Evolutionary conservation across 2,113 vertebrate genomes (phyloP).

Genomic region (Motacilla alba): DNA sequence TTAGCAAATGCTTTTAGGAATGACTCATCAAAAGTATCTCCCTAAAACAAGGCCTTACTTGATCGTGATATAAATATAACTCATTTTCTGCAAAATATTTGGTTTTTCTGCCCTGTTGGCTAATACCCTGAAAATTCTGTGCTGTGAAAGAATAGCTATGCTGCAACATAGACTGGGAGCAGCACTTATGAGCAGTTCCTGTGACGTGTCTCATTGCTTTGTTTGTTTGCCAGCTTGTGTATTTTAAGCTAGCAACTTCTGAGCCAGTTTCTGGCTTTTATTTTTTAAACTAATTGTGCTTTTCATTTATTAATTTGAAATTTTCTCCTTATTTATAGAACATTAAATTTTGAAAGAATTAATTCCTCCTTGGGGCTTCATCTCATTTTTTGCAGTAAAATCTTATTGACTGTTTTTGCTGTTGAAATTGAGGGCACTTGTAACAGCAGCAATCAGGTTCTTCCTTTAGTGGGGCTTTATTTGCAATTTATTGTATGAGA

Average conservation of each 20-base stretch:
- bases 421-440: neutral
- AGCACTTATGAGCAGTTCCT: neutral
- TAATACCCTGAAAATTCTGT: neutral
- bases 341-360: neutral
- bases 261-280: neutral
- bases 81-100: neutral
- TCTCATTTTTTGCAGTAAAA: neutral
- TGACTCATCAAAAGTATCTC: neutral
- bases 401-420: neutral
- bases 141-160: neutral
- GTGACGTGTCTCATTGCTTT: neutral
- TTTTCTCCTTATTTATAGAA: neutral
- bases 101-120: neutral
- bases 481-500: neutral
- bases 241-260: neutral
- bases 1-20: neutral
- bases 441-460: neutral
- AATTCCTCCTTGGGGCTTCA: neutral
- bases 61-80: neutral
- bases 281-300: neutral
- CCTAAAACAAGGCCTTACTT: neutral
- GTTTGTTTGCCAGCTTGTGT: neutral
- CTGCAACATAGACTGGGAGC: neutral
- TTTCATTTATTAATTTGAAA: neutral
- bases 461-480: neutral